Evolutionary conservation across 1,140 invertebrate species (phyloP).

Genomic region (Lasaia peninsularis): DNA sequence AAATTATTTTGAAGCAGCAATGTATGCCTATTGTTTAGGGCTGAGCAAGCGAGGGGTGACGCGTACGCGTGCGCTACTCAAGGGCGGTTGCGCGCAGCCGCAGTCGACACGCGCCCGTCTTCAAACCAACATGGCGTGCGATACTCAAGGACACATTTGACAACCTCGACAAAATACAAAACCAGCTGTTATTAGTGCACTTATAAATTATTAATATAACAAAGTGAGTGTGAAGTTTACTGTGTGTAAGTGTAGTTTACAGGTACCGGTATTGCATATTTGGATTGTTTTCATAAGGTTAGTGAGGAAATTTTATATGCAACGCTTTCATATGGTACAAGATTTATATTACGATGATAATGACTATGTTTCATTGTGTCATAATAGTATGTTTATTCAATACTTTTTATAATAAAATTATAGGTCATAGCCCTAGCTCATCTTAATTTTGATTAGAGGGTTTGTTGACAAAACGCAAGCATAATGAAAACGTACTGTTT

Average conservation of each 20-base stretch:
- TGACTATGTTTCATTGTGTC: background rate
- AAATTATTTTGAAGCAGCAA: background rate
- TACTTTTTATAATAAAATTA: too few species aligned
- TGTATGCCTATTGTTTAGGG: conserved; percentile 14
- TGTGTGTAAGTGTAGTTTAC: conserved; percentile 49
- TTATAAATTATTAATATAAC: conserved; percentile 26
- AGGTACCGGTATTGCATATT: conserved; percentile 47
- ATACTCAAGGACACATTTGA: conserved; percentile 61
- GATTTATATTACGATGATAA: background rate
- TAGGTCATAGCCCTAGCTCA: too few species aligned
- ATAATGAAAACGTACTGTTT: too few species aligned
- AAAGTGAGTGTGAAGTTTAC: conserved; percentile 36
- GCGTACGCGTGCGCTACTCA: conserved; percentile 45
- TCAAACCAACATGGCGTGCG: conserved; percentile 63
- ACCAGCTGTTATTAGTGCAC: conserved; percentile 43
- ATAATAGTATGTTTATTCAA: too few species aligned
- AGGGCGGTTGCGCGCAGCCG: conserved; percentile 62
- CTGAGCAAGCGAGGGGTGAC: conserved; percentile 44
- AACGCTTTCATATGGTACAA: conserved; percentile 8
- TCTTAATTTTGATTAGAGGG: too few species aligned
- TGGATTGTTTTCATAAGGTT: conserved; percentile 58
- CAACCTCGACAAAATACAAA: conserved; percentile 47
- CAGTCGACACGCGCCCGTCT: conserved; percentile 68
- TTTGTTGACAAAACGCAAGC: too few species aligned
- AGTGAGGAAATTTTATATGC: conserved; percentile 34